These are phyloP conservation scores for Ennomos erosarius DNA, from an alignment of 2,888 invertebrate species.

Conservation along the genomic window DNA sequence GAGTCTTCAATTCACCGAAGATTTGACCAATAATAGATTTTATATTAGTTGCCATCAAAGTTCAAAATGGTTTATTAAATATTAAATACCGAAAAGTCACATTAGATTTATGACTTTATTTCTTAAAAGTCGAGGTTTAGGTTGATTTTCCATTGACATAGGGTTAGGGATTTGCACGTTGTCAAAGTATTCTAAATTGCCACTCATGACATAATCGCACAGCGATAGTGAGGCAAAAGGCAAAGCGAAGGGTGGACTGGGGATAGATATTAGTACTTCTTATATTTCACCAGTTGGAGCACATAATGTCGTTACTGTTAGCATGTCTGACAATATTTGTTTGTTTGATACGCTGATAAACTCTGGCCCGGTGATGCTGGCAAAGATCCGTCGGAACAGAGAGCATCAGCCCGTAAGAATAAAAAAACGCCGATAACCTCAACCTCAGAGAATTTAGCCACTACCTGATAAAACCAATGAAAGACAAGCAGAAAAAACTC, in stretches of 20 bases:
- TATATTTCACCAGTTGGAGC: conserved; percentile 65
- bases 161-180: conserved; percentile 45
- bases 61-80: conserved; percentile 10
- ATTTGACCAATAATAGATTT: conserved; percentile 18
- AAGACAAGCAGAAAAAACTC: too few relatives aligned
- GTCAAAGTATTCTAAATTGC: conserved; percentile 62
- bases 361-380: too few relatives aligned
- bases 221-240: conserved; percentile 19
- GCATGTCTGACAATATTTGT: conserved; percentile 44
- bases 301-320: conserved; percentile 58
- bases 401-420: too few relatives aligned
- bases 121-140: background rate
- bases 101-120: conserved; percentile 1
- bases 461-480: too few relatives aligned
- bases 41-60: conserved; percentile 5
- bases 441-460: too few relatives aligned
- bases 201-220: conserved; percentile 68
- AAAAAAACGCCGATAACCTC: too few relatives aligned
- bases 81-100: background rate
- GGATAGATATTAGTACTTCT: conserved; percentile 68
- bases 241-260: conserved; percentile 45
- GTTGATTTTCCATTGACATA: conserved; percentile 31
- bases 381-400: too few relatives aligned
- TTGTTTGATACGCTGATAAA: conserved; percentile 1
- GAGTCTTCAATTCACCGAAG: conserved; percentile 46